Conservation (phyloP, 1,140 invertebrate genomes). For the Caenorhabditis brenneri region DNA sequence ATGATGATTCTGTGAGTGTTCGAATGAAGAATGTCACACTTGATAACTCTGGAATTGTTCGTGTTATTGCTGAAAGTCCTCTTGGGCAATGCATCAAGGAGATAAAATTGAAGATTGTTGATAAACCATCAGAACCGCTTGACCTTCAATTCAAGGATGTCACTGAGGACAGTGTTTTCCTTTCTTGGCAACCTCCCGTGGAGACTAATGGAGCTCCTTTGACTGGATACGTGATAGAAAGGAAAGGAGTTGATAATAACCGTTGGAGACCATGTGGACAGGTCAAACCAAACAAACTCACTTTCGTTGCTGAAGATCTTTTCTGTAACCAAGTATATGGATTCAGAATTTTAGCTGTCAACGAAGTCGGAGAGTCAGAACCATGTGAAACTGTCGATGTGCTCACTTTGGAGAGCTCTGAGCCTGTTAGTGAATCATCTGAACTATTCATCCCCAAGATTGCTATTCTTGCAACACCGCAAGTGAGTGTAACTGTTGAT, state of each 20-base stretch:
- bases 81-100: constrained; percentile 57
- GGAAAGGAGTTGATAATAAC: constrained; percentile 66
- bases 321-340: constrained; percentile 93
- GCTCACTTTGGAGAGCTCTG: constrained; percentile 50
- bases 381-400: constrained; percentile 86
- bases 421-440: constrained; percentile 31
- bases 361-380: constrained; percentile 92
- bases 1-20: constrained; percentile 51
- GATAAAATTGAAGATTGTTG: constrained; percentile 60
- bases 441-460: constrained; percentile 40
- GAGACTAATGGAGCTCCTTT: constrained; percentile 59
- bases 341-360: constrained; percentile 93
- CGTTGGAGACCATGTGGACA: constrained; percentile 66
- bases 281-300: constrained; percentile 49
- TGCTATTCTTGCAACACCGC: constrained; percentile 37
- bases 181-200: constrained; percentile 60
- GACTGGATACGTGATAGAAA: constrained; percentile 66
- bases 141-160: constrained; percentile 55
- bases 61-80: constrained; percentile 57
- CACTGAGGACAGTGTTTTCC: constrained; percentile 51
- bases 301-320: constrained; percentile 83
- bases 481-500: constrained; percentile 44
- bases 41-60: constrained; percentile 50
- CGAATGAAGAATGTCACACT: constrained; percentile 49
- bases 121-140: constrained; percentile 61